A percentile compares a stretch with the other conserved stretches of the same genome.
These are phyloP conservation scores for Caerostris extrusa DNA, from an alignment of 1,140 invertebrate species.

Conservation along the genomic window DNA sequence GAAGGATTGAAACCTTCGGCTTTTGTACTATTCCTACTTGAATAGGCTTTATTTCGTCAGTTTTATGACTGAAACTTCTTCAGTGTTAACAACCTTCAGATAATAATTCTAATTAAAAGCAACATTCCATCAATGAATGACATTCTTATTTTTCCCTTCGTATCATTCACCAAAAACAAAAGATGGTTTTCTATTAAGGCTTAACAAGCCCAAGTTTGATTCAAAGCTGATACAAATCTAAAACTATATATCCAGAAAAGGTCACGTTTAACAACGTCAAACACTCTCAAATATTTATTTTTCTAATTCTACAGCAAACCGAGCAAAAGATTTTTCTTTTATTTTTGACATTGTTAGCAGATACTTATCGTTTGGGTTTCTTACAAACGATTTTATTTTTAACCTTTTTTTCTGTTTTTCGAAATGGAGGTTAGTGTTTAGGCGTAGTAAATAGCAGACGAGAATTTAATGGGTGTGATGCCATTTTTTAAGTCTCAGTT, in stretches of 20 bases:
- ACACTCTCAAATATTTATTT: constrained; percentile 3
- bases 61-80: not conserved
- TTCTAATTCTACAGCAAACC: not conserved
- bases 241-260: not conserved
- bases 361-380: not conserved
- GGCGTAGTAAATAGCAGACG: not conserved
- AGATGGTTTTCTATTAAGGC: not conserved
- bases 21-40: too few species aligned
- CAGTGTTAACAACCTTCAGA: not conserved
- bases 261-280: not conserved
- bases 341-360: not conserved
- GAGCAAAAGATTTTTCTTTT: not conserved
- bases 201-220: not conserved
- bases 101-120: not conserved
- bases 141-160: not conserved
- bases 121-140: not conserved
- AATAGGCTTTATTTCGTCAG: not conserved
- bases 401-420: not conserved
- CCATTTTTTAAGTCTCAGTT: not conserved
- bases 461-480: constrained; percentile 13
- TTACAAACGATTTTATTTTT: not conserved
- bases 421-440: not conserved
- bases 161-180: not conserved
- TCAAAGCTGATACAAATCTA: not conserved
- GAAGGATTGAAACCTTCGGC: too few species aligned